Conservation (phyloP, 2,113 vertebrate species). For the Carassius carassius region DNA sequence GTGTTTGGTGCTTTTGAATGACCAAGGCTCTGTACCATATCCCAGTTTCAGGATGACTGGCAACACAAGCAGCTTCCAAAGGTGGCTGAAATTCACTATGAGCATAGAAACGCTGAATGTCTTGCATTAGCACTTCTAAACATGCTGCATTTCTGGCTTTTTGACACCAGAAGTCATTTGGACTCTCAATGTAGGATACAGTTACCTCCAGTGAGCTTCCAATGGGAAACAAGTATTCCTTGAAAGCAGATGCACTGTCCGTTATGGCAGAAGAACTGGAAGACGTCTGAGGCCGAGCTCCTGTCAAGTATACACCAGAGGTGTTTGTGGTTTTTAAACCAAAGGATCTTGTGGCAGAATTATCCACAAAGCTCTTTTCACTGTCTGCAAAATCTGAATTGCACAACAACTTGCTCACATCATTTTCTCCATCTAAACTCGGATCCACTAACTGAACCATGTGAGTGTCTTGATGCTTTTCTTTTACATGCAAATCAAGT, state of each 20-base stretch:
- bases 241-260: constrained; percentile 61
- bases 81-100: constrained; percentile 66
- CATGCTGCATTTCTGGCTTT: constrained; percentile 67
- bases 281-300: neutral
- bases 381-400: constrained; percentile 73
- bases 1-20: constrained; percentile 65
- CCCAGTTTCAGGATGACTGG: constrained; percentile 75
- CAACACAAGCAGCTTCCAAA: constrained; percentile 78
- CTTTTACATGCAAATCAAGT: constrained; percentile 75
- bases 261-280: constrained; percentile 10
- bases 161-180: constrained; percentile 94
- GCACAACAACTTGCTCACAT: constrained; percentile 78
- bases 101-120: constrained; percentile 83
- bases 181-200: constrained; percentile 81
- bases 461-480: constrained; percentile 68
- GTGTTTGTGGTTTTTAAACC: constrained; percentile 4
- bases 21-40: constrained; percentile 90
- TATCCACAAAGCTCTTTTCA: constrained; percentile 53
- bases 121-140: constrained; percentile 80
- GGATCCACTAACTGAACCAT: constrained; percentile 80
- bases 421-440: constrained; percentile 74
- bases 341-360: neutral
- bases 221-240: constrained; percentile 76
- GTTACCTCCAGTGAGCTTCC: constrained; percentile 84
- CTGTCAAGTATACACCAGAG: neutral